Conservation (phyloP, 2,113 vertebrate genomes). For the Lucifuga dentata region DNA sequence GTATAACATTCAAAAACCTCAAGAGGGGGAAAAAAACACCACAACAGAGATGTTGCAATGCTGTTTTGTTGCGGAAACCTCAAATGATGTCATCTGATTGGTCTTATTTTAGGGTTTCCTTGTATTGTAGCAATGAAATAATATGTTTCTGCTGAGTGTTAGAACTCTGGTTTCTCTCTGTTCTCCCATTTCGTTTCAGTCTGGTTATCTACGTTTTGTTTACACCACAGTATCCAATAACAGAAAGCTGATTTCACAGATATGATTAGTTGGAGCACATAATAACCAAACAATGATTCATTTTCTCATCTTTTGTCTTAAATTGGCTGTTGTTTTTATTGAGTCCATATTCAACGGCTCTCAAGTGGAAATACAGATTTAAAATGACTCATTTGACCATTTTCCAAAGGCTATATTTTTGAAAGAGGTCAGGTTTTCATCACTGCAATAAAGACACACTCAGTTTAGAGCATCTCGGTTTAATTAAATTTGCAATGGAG, state of each 20-base stretch:
- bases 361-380: conserved; percentile 28
- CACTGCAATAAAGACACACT: neutral
- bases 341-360: conserved; percentile 1
- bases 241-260: conserved; percentile 28
- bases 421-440: conserved; percentile 9
- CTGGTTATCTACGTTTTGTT: conserved; percentile 27
- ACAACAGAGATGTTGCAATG: conserved; percentile 34
- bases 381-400: neutral
- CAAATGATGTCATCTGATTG: conserved; percentile 57
- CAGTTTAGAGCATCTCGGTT: neutral
- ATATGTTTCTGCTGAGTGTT: conserved; percentile 34
- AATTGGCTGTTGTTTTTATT: conserved; percentile 2
- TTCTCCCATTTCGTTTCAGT: conserved; percentile 1
- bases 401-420: conserved; percentile 8
- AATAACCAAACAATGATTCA: conserved; percentile 35
- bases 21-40: conserved; percentile 9
- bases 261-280: conserved; percentile 20
- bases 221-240: conserved; percentile 48
- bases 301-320: conserved; percentile 30
- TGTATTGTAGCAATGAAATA: conserved; percentile 29
- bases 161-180: neutral
- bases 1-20: conserved; percentile 22
- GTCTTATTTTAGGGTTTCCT: conserved; percentile 35
- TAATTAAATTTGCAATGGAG: conserved; percentile 10
- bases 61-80: conserved; percentile 45